Percentiles rank a stretch among this genome's conserved stretches.
Evolutionary conservation across 1,140 invertebrate species (phyloP).

Genomic region (Drosophila subpulchrella): DNA sequence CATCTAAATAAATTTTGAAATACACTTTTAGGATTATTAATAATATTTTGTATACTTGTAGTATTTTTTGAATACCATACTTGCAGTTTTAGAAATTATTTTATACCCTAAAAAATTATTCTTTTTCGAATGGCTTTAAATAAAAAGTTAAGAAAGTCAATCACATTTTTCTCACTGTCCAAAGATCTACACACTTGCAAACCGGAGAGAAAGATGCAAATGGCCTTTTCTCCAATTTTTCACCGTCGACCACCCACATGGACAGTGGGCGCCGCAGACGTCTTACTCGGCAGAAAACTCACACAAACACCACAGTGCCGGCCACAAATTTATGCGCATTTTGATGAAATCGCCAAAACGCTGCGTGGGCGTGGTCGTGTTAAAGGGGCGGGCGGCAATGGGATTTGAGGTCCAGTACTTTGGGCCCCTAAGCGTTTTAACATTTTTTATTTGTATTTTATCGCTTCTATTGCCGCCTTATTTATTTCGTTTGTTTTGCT

Average conservation of each 20-base stretch:
- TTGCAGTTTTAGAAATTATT: no score
- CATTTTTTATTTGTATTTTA: conserved; percentile 33
- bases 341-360: conserved; percentile 68
- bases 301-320: conserved; percentile 16
- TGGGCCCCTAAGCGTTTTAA: conserved; percentile 23
- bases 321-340: conserved; percentile 78
- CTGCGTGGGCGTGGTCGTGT: conserved; percentile 61
- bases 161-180: background rate
- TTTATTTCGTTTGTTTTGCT: conserved; percentile 44
- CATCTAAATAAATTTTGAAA: no score
- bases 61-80: no score
- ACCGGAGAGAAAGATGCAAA: conserved; percentile 28
- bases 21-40: no score
- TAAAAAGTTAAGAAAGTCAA: background rate
- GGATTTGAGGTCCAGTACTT: conserved; percentile 6
- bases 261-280: conserved; percentile 67
- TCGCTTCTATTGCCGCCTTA: conserved; percentile 34
- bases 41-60: no score
- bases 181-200: conserved; percentile 26
- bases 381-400: background rate
- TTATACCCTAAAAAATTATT: no score
- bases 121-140: no score
- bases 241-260: conserved; percentile 70
- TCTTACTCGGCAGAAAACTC: conserved; percentile 54
- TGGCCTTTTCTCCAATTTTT: conserved; percentile 50